Percentiles rank a stretch among this genome's conserved stretches.
phyloP scores from a whole-genome alignment of 1,140 invertebrate species.

The Daktulosphaira vitifoliae region DNA sequence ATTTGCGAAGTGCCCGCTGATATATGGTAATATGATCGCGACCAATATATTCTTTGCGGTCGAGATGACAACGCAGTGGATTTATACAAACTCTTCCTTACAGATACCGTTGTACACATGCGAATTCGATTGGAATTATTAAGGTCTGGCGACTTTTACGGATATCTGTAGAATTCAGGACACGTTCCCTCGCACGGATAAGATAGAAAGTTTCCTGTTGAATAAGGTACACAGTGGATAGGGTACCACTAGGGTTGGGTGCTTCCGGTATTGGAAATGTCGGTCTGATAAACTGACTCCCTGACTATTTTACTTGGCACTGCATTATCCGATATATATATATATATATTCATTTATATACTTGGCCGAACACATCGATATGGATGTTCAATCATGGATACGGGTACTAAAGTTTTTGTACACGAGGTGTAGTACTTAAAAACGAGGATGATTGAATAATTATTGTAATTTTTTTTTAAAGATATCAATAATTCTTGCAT shows the following conservation, averaged over 20 bases:
- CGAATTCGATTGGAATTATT: constrained; percentile 25
- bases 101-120: not conserved
- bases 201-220: constrained; percentile 31
- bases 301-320: not conserved
- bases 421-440: too few species aligned
- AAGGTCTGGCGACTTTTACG: constrained; percentile 14
- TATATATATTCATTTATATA: too few species aligned
- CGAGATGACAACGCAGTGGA: not conserved
- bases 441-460: too few species aligned
- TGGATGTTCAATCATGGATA: constrained; percentile 8
- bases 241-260: not conserved
- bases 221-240: not conserved
- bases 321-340: not conserved
- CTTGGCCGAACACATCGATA: too few species aligned
- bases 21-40: not conserved
- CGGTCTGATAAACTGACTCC: constrained; percentile 15
- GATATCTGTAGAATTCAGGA: constrained; percentile 15
- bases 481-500: too few species aligned
- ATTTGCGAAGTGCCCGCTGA: not conserved
- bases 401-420: too few species aligned
- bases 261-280: constrained; percentile 13
- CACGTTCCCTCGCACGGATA: constrained; percentile 1
- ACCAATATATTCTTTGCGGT: constrained; percentile 5
- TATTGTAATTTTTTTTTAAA: too few species aligned
- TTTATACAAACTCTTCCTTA: not conserved